Evolutionary conservation across 2,113 vertebrate species (phyloP).

Genomic region (Ophiodon elongatus): DNA sequence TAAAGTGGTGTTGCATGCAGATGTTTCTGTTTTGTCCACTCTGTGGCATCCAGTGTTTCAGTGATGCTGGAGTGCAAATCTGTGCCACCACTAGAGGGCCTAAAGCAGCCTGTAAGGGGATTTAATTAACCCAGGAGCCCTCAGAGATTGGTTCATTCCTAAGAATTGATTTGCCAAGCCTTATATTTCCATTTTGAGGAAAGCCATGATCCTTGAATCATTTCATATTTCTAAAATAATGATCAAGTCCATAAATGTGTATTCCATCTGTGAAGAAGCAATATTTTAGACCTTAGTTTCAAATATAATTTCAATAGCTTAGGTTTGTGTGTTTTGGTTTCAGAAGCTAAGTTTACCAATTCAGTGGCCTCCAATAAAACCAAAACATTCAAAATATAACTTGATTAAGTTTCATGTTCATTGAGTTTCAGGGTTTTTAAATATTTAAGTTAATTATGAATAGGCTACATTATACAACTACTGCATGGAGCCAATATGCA

Average conservation of each 20-base stretch:
- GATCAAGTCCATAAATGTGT: background rate
- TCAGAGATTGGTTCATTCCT: background rate
- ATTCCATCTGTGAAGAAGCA: background rate
- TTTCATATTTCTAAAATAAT: background rate
- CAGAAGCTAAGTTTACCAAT: background rate
- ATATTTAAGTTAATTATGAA: background rate
- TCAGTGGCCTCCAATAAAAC: background rate
- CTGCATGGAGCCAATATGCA: background rate
- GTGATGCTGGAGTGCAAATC: background rate
- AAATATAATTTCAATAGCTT: background rate
- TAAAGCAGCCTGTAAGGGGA: background rate
- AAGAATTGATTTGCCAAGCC: background rate
- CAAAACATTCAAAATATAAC: background rate
- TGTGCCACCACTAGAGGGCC: constrained; percentile 66
- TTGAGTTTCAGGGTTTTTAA: background rate
- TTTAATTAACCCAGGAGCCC: background rate
- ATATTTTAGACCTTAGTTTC: background rate
- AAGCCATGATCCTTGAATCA: background rate
- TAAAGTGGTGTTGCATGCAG: background rate
- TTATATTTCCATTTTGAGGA: background rate
- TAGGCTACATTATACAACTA: background rate
- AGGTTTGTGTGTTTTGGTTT: background rate
- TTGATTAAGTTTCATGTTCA: background rate
- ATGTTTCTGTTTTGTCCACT: background rate
- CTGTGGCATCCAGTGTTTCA: background rate